These are phyloP conservation scores for Melanogrammus aeglefinus DNA, from an alignment of 2,797 vertebrate species.

Conservation along the genomic window DNA sequence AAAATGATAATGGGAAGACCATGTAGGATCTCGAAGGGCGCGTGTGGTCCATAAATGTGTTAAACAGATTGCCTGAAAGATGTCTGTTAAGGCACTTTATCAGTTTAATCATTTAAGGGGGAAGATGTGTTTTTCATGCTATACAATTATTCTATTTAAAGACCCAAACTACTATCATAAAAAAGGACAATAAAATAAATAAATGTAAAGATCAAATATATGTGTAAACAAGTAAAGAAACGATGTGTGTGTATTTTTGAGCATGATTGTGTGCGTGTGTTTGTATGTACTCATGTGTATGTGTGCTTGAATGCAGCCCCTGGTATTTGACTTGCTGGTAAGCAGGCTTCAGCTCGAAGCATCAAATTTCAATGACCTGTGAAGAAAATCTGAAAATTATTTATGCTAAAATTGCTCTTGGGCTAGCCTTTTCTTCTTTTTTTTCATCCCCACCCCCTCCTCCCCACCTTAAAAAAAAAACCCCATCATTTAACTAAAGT, in stretches of 20 bases:
- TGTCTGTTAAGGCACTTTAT: constrained; percentile 73
- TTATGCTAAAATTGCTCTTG: constrained; percentile 77
- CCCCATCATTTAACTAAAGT: constrained; percentile 69
- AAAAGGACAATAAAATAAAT: neutral
- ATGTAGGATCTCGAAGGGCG: constrained; percentile 68
- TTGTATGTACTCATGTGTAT: neutral
- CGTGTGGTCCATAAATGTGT: constrained; percentile 71
- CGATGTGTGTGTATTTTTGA: neutral
- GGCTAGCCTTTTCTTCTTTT: constrained; percentile 51
- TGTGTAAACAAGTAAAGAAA: neutral
- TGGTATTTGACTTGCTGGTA: constrained; percentile 11
- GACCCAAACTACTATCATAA: neutral
- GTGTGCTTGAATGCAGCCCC: neutral
- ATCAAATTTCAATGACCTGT: constrained; percentile 1
- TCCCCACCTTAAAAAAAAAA: neutral
- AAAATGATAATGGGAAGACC: constrained; percentile 76
- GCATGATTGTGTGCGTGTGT: neutral
- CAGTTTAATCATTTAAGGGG: constrained; percentile 60
- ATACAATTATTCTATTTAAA: neutral
- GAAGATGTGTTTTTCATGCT: constrained; percentile 25
- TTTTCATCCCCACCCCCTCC: constrained; percentile 15
- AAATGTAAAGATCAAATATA: neutral
- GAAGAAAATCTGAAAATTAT: constrained; percentile 54
- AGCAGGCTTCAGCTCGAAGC: constrained; percentile 34
- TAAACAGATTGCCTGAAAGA: constrained; percentile 70